These are phyloP conservation scores for Hyperoodon ampullatus DNA, from an alignment of 2,113 vertebrate species.

Conservation along the genomic window DNA sequence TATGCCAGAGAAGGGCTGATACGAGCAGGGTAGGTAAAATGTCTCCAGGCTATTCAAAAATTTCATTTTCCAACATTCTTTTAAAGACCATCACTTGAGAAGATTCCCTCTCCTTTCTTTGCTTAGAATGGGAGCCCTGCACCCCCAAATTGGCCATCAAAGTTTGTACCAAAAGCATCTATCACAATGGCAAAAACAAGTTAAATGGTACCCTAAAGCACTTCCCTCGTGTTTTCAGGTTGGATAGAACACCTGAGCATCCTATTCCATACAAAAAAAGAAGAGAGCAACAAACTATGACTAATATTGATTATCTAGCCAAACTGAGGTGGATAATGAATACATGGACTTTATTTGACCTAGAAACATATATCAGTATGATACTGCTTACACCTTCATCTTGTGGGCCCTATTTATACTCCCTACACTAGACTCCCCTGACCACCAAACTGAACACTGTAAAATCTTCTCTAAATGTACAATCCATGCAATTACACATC, in stretches of 20 bases:
- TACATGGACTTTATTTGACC: background rate
- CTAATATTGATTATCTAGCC: background rate
- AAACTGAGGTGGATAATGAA: background rate
- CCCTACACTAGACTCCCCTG: background rate
- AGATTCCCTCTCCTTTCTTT: background rate
- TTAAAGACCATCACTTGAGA: background rate
- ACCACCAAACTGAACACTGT: background rate
- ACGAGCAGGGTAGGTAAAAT: background rate
- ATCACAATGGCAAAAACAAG: background rate
- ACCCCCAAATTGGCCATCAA: background rate
- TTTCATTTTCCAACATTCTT: background rate
- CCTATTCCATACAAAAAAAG: background rate
- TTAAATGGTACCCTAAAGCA: background rate
- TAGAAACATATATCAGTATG: background rate
- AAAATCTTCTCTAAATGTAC: background rate
- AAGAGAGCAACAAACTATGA: background rate
- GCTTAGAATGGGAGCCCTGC: background rate
- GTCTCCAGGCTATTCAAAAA: background rate
- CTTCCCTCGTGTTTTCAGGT: background rate
- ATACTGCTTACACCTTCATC: background rate
- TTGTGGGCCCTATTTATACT: background rate
- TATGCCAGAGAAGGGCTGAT: background rate
- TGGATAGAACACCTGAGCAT: background rate
- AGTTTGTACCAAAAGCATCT: background rate
- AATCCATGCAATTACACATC: background rate